A percentile compares a stretch with the other conserved stretches of the same genome.
Evolutionary conservation across 1,140 invertebrate species (phyloP).

Genomic region (Drosophila pseudoananassae): DNA sequence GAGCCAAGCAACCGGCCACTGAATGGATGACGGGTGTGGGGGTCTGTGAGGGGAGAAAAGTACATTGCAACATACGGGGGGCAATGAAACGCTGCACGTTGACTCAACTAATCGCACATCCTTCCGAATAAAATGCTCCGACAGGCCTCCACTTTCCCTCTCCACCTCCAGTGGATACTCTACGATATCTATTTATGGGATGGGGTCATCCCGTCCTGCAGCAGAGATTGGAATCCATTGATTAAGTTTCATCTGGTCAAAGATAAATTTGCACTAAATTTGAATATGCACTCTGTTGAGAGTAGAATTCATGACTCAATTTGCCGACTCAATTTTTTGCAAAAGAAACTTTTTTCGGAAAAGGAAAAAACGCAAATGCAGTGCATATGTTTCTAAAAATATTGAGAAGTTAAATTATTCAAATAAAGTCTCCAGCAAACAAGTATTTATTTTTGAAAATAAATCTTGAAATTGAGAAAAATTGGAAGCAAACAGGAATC

Average conservation of each 20-base stretch:
- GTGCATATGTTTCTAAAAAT: neutral
- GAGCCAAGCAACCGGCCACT: slow-evolving; percentile 70
- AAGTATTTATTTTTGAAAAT: neutral
- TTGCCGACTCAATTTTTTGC: too few relatives aligned
- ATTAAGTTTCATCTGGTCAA: slow-evolving; percentile 33
- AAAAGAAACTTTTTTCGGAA: neutral
- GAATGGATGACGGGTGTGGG: slow-evolving; percentile 37
- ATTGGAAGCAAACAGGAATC: neutral
- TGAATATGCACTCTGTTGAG: slow-evolving; percentile 39
- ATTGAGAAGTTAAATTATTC: neutral
- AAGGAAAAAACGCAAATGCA: neutral
- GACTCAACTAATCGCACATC: slow-evolving; percentile 81
- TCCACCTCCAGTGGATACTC: slow-evolving; percentile 8
- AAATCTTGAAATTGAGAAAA: neutral
- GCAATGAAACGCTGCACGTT: slow-evolving; percentile 52
- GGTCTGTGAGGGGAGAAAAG: neutral
- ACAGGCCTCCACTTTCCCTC: slow-evolving; percentile 7
- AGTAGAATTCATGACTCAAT: slow-evolving; percentile 26
- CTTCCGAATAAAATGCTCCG: slow-evolving; percentile 73
- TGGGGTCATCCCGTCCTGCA: slow-evolving; percentile 25
- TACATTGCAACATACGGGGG: slow-evolving; percentile 1
- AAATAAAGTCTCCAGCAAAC: neutral
- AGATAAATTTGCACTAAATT: slow-evolving; percentile 37
- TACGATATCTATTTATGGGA: slow-evolving; percentile 2
- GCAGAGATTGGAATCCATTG: slow-evolving; percentile 32